Percentiles rank a stretch among this genome's conserved stretches.
Conservation (phyloP, 1,140 invertebrate species). For the Rhynchophorus ferrugineus region DNA sequence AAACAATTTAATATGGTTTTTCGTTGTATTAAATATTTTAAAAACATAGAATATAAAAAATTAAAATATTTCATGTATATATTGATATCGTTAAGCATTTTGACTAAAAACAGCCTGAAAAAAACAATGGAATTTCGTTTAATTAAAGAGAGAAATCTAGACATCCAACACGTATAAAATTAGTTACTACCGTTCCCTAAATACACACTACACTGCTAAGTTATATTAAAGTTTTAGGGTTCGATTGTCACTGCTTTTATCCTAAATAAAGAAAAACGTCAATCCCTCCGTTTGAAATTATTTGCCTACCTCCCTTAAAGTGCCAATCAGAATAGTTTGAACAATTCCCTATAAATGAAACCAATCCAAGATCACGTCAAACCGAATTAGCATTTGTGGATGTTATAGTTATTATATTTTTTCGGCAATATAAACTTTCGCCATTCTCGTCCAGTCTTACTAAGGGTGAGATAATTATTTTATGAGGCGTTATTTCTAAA, state of each 20-base stretch:
- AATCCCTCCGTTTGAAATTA: conserved; percentile 12
- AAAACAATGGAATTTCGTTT: too few relatives aligned
- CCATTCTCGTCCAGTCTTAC: background rate
- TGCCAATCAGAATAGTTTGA: conserved; percentile 13
- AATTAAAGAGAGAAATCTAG: too few relatives aligned
- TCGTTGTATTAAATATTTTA: too few relatives aligned
- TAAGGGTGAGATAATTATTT: background rate
- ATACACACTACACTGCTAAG: background rate
- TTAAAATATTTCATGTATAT: too few relatives aligned
- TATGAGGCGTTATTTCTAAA: background rate
- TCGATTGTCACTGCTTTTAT: conserved; percentile 10
- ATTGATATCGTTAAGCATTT: too few relatives aligned
- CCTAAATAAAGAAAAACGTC: conserved; percentile 19
- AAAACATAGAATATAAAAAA: too few relatives aligned
- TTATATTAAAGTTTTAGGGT: conserved; percentile 16
- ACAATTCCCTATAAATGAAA: conserved; percentile 3
- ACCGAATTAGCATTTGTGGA: background rate
- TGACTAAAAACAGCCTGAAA: too few relatives aligned
- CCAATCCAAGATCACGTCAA: conserved; percentile 7
- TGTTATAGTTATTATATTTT: background rate
- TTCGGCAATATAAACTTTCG: background rate
- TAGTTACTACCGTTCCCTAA: too few relatives aligned
- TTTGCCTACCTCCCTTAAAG: conserved; percentile 13
- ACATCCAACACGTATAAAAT: too few relatives aligned
- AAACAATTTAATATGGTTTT: too few relatives aligned